Evolutionary conservation across 2,888 invertebrate genomes (phyloP), one percentile per base, ranked within the genome.

Genomic region (Netelia melanura): DNA sequence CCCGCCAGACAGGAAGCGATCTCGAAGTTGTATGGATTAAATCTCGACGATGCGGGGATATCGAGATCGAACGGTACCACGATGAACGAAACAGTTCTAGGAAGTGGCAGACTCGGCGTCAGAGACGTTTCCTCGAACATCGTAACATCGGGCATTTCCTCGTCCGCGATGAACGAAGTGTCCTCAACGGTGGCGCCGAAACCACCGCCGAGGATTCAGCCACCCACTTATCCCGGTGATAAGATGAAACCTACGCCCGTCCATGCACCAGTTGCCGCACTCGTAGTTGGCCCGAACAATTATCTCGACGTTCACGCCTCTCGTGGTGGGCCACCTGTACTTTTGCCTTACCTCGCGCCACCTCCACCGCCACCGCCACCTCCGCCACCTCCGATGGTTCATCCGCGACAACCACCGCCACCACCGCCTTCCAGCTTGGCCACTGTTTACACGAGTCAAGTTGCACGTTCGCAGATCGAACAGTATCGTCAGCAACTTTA

Each of bases 401-500:
- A 88, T 78, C 91, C 90, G 44, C 94, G 94, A 70, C 94, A 95
- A 1, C 96, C 97, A 8, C 84, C 87, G 5, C 87, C 87, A 17
- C 87, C 86, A 21, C 83, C 85, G 3, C 84, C 85, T 10, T 96
- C 96, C 0, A 96, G 96, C 61, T 94, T 97, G 3, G 97, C 97
- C 0, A 97, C 97, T 0, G 96, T 96, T 0, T 96, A 96, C 89
- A 95, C 96, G 52, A 96, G 95, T 88, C 96, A 97, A 89, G 94
- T 97, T 62, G 96, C 96, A 0, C 94, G 96, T 21, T 96, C 96
- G 30, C 98, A 98, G 91, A 96, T 98, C 85, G 97, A 98, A 86
- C 97, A 97, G 91, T 98, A 98, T 90, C 97, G 98, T 90, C 97
- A 98, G 91, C 98, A 98, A 92, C 95, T 98, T 80, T 98, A 97